A percentile compares a stretch with the other conserved stretches of the same genome.
Evolutionary conservation across 2,888 invertebrate species (phyloP).

Genomic region (Koerneria pararmatus): DNA sequence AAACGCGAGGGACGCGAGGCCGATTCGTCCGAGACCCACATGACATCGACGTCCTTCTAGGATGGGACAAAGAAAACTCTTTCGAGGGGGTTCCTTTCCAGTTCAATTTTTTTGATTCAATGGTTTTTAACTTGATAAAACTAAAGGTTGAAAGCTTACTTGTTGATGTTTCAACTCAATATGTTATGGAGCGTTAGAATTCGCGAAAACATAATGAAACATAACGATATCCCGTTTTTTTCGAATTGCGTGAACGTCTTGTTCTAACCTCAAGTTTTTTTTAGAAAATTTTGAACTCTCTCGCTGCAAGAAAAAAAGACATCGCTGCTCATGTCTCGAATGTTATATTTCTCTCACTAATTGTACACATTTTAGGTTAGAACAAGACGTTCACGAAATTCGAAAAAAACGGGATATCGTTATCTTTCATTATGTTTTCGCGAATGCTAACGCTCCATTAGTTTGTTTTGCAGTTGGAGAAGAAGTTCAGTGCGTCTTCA

Average conservation of each 20-base stretch:
- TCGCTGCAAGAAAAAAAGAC: too few relatives aligned
- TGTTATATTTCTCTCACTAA: too few relatives aligned
- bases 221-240: too few relatives aligned
- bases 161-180: not conserved
- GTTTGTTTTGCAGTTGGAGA: constrained; percentile 37
- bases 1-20: constrained; percentile 29
- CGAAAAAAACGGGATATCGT: not conserved
- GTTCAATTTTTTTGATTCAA: not conserved
- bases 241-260: too few relatives aligned
- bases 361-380: not conserved
- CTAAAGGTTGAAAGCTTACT: not conserved
- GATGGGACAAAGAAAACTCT: constrained; percentile 40
- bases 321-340: too few relatives aligned
- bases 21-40: constrained; percentile 40
- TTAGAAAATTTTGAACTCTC: too few relatives aligned
- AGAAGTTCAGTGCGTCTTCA: constrained; percentile 31
- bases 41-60: constrained; percentile 50
- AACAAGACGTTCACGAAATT: not conserved
- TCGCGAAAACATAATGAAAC: too few relatives aligned
- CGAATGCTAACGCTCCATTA: too few relatives aligned
- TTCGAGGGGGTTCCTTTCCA: constrained; percentile 36
- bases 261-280: too few relatives aligned
- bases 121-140: not conserved
- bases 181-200: too few relatives aligned
- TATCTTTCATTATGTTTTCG: not conserved